Evolutionary conservation across 1,140 invertebrate genomes (phyloP), one percentile per base, ranked within the genome.

Genomic region (Coenobita brevimanus): DNA sequence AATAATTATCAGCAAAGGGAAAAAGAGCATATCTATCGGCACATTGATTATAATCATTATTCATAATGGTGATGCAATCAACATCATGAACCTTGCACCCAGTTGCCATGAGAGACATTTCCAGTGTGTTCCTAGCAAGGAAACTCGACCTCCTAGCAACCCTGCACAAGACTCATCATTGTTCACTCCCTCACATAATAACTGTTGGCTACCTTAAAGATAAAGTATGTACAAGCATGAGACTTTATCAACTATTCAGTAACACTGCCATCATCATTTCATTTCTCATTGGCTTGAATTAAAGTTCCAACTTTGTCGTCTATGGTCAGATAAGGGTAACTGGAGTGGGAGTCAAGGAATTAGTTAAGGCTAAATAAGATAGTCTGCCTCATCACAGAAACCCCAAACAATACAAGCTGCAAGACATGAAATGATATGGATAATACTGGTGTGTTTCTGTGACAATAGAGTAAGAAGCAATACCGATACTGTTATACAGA

Each of bases 11-110:
- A 87, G 85, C 85, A 87, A 87, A 87, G 85, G 85, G 85, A 80
- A 87, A 87, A 87, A 87, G 85, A 87, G 85, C 85, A 87, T 87
- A 87, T 87, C 85, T 87, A 87, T 87, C 85, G 78, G 85, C 85
- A 87, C 85, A 87, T 87, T 87, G 85, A 87, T 87, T 87, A 87
- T 87, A 87, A 87, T 87, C 85, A 87, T 87, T 87, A 87, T 87
- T 87, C 76, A 73, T 87, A 87, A 87, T 87, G 62, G 85, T 87
- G 85, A 87, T 38, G 75, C 85, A 87, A 87, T 87, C 85, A 87
- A 87, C 85, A 80, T 87, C 78, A 87, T 87, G 76, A 80, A 80
- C 78, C 85, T 87, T 57, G 64, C 75, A 80, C 62, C 80, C 33
- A 62, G 67, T 57, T 87, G 80, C 85, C 78, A 81, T 57, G 60